Evolutionary conservation across 2,888 invertebrate genomes (phyloP).

Genomic region (Catocala sponsa): DNA sequence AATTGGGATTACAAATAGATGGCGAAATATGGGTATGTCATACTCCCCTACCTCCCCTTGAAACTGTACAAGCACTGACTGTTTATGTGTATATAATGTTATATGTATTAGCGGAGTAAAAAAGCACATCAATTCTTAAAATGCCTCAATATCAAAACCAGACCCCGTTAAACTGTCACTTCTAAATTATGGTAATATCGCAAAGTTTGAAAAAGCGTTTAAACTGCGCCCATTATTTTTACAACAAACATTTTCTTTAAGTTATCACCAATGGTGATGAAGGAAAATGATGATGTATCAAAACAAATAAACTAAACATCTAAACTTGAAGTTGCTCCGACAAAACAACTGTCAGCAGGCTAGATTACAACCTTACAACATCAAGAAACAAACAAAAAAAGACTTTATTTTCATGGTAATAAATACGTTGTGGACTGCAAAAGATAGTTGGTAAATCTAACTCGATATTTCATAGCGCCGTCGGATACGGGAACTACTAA

Average conservation of each 20-base stretch:
- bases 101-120: too few relatives aligned
- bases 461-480: constrained; percentile 73
- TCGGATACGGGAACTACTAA: constrained; percentile 48
- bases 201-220: background rate
- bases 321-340: constrained; percentile 62
- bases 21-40: too few relatives aligned
- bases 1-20: too few relatives aligned
- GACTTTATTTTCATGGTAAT: background rate
- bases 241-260: constrained; percentile 33
- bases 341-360: constrained; percentile 61
- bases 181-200: constrained; percentile 20
- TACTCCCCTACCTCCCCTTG: too few relatives aligned
- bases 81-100: too few relatives aligned
- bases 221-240: constrained; percentile 27
- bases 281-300: constrained; percentile 53
- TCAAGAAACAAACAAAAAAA: constrained; percentile 1
- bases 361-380: constrained; percentile 9
- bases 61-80: too few relatives aligned
- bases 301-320: constrained; percentile 65
- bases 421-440: constrained; percentile 9
- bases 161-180: background rate
- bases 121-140: too few relatives aligned
- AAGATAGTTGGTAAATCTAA: constrained; percentile 38
- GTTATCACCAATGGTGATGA: constrained; percentile 41
- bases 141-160: background rate